Conservation (phyloP, 2,113 vertebrate genomes). For the Morone chrysops region DNA sequence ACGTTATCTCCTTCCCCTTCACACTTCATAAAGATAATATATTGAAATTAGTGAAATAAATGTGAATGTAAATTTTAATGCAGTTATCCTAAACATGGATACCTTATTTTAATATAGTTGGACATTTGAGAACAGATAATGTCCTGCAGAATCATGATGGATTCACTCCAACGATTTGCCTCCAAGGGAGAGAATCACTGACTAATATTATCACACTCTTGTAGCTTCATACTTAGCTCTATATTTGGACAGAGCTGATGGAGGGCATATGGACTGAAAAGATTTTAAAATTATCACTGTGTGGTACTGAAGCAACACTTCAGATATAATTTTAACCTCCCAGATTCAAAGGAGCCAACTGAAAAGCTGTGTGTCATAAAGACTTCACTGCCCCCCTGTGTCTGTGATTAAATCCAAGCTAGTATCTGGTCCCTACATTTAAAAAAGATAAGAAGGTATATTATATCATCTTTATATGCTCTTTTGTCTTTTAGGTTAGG, state of each 20-base stretch:
- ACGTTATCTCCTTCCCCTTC: conserved; percentile 2
- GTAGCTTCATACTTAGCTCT: conserved; percentile 52
- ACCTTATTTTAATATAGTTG: conserved; percentile 34
- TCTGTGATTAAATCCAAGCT: conserved; percentile 12
- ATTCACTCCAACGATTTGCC: conserved; percentile 41
- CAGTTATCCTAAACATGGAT: neutral
- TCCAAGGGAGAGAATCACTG: conserved; percentile 55
- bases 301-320: conserved; percentile 64
- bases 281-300: conserved; percentile 63
- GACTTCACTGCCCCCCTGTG: conserved; percentile 70
- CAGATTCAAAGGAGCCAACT: conserved; percentile 52
- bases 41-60: conserved; percentile 12
- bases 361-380: conserved; percentile 23
- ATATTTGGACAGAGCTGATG: conserved; percentile 63
- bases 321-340: conserved; percentile 68
- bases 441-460: neutral
- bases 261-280: conserved; percentile 64
- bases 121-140: conserved; percentile 49
- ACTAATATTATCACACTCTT: conserved; percentile 69
- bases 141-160: conserved; percentile 46
- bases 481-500: conserved; percentile 14
- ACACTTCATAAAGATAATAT: conserved; percentile 11
- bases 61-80: conserved; percentile 24
- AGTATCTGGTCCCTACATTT: neutral
- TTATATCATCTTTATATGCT: neutral